phyloP scores from a whole-genome alignment of 2,888 invertebrate genomes.

The Perizoma flavofasciatum region DNA sequence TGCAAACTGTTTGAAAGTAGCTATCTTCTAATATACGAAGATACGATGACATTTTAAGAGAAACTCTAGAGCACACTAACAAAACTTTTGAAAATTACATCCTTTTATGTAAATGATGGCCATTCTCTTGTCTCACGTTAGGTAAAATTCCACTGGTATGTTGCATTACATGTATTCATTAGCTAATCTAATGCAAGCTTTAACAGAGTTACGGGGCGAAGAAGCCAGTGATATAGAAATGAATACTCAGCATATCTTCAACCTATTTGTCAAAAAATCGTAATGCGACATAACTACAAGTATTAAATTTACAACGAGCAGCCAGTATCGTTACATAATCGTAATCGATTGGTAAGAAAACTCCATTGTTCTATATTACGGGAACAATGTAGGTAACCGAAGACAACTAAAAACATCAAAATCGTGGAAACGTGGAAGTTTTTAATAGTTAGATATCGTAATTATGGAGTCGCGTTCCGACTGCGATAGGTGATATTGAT shows the following conservation, averaged over 20 bases:
- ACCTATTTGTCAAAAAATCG: too few relatives aligned
- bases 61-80: slow-evolving; percentile 21
- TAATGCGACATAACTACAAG: too few relatives aligned
- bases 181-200: too few relatives aligned
- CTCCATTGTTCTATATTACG: slow-evolving; percentile 57
- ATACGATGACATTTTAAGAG: slow-evolving; percentile 12
- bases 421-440: slow-evolving; percentile 66
- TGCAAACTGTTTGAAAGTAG: too few relatives aligned
- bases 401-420: slow-evolving; percentile 56
- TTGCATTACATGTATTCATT: too few relatives aligned
- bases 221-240: too few relatives aligned
- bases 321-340: slow-evolving; percentile 56
- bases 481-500: slow-evolving; percentile 1
- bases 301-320: slow-evolving; percentile 34
- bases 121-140: slow-evolving; percentile 34
- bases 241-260: too few relatives aligned
- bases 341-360: slow-evolving; percentile 58
- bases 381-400: slow-evolving; percentile 57
- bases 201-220: too few relatives aligned
- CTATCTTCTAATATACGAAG: slow-evolving; percentile 1
- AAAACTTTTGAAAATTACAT: slow-evolving; percentile 32
- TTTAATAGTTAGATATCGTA: slow-evolving; percentile 44
- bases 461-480: slow-evolving; percentile 9
- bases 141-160: too few relatives aligned
- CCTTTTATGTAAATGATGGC: slow-evolving; percentile 33